phyloP scores from a whole-genome alignment of 1,140 invertebrate genomes.

The Eriocheir sinensis region DNA sequence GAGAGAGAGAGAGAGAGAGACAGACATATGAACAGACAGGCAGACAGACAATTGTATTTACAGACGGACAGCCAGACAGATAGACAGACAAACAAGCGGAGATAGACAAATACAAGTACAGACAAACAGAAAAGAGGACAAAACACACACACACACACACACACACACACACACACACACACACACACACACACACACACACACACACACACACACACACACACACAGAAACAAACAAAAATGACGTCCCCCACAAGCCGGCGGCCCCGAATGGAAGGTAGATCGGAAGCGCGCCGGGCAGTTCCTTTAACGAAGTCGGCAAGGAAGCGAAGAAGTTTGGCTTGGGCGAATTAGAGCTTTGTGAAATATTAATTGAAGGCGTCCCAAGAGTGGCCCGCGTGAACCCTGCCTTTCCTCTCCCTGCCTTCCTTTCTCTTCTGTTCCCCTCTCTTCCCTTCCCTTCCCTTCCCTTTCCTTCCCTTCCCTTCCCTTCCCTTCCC shows the following conservation, averaged over 20 bases:
- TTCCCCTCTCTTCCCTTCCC: too few species aligned
- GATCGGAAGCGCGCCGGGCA: background rate
- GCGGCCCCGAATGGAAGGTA: background rate
- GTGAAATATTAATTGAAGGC: background rate
- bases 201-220: background rate
- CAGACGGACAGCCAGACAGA: background rate
- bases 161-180: background rate
- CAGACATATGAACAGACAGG: too few species aligned
- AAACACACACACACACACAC: background rate
- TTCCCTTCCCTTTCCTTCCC: too few species aligned
- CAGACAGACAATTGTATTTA: too few species aligned
- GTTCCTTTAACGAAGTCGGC: background rate
- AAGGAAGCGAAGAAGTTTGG: background rate
- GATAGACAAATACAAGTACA: background rate
- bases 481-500: too few species aligned
- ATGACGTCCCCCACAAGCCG: background rate
- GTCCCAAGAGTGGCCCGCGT: too few species aligned
- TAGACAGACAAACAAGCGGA: background rate
- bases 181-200: background rate
- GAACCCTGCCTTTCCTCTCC: too few species aligned
- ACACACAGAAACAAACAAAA: too few species aligned
- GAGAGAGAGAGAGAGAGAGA: too few species aligned
- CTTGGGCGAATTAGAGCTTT: background rate
- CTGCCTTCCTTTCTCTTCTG: too few species aligned
- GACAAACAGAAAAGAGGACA: background rate